Conservation (phyloP, 37 sponge, comb jelly and placozoan genomes). For the Chondrilla cf. caribensis region DNA sequence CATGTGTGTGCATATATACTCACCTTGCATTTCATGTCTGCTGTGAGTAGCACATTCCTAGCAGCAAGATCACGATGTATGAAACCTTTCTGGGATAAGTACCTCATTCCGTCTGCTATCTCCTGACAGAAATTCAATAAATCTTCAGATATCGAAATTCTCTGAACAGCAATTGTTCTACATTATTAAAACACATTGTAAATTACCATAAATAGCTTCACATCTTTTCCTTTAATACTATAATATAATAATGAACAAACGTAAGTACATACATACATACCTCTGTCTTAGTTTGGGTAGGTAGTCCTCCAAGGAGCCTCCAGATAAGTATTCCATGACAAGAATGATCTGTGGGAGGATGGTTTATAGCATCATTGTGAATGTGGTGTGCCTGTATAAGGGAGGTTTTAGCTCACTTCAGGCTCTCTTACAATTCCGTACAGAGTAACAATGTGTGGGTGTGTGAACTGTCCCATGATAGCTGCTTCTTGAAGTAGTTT, state of each 20-base stretch:
- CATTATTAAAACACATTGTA: too few relatives aligned
- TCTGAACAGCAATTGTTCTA: too few relatives aligned
- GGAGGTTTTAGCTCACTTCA: slow-evolving; percentile 13
- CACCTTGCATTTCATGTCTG: slow-evolving; percentile 38
- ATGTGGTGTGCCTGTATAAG: too few relatives aligned
- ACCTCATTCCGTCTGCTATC: slow-evolving; percentile 59
- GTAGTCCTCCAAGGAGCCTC: neutral
- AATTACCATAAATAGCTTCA: too few relatives aligned
- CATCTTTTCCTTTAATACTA: too few relatives aligned
- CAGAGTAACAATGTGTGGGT: neutral
- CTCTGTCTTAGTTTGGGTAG: neutral
- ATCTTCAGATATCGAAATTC: too few relatives aligned
- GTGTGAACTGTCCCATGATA: slow-evolving; percentile 37
- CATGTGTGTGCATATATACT: neutral
- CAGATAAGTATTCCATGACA: slow-evolving; percentile 4
- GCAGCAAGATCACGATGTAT: slow-evolving; percentile 73
- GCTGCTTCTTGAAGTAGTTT: slow-evolving; percentile 40
- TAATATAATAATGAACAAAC: too few relatives aligned
- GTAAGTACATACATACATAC: too few relatives aligned
- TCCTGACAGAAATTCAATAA: slow-evolving; percentile 27
- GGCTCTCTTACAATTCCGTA: slow-evolving; percentile 19
- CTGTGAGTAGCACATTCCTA: slow-evolving; percentile 52
- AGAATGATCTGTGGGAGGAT: neutral
- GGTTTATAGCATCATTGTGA: neutral
- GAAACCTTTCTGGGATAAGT: slow-evolving; percentile 49